Evolutionary conservation across 2,888 invertebrate species (phyloP), one percentile per base, ranked within the genome.

Genomic region (Sarcophaga subvicina): DNA sequence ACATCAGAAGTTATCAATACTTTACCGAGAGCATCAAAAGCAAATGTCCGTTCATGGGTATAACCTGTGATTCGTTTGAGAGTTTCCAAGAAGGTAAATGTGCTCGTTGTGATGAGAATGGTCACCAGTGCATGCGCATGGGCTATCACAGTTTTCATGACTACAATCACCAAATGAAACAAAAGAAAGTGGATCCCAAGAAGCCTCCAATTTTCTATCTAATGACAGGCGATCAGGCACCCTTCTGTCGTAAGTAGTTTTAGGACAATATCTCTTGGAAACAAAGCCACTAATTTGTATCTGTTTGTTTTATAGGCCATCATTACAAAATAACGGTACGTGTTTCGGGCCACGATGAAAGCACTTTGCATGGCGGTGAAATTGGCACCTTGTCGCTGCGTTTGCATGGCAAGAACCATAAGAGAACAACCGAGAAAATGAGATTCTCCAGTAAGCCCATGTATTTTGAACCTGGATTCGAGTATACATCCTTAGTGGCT

Each of bases 11-110:
- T 87, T 96, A 97, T 91, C 96, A 97, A 90, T 96, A 96, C 91
- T 98, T 97, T 91, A 96, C 95, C 0, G 98, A 98, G 93, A 98
- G 97, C 89, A 96, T 98, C 72, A 96, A 96, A 87, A 95, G 96
- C 0, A 93, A 94, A 17, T 98, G 98, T 90, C 96, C 96, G 0
- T 98, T 97, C 91, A 94, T 95, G 90, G 96, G 96, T 0, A 96
- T 97, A 80, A 95, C 96, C 80, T 98, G 98, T 91, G 94, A 95
- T 20, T 96, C 96, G 25, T 97, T 96, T 94, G 96, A 97, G 96
- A 95, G 95, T 69, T 97, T 96, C 91, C 93, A 94, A 86, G 95
- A 94, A 72, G 97, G 96, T 5, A 95, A 95, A 89, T 97, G 97
- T 91, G 95, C 96, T 75, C 95, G 95, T 71, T 97, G 97, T 91